Percentiles rank a stretch among this genome's conserved stretches.
These are phyloP conservation scores for Coelopa pilipes DNA, from an alignment of 2,888 invertebrate genomes.

Conservation along the genomic window DNA sequence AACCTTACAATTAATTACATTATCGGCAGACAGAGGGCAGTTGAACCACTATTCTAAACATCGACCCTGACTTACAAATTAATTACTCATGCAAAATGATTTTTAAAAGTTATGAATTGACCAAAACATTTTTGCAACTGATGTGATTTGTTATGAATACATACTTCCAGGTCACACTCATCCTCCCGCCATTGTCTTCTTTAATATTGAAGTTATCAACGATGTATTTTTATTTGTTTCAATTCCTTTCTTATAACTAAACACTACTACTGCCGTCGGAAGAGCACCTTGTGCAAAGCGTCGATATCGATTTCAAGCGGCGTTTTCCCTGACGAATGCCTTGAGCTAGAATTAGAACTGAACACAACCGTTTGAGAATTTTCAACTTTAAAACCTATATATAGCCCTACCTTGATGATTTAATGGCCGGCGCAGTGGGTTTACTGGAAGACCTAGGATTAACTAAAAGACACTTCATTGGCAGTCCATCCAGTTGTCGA, in stretches of 20 bases:
- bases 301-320: slow-evolving; percentile 66
- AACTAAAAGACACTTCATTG: slow-evolving; percentile 90
- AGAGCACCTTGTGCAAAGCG: slow-evolving; percentile 65
- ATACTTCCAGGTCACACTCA: too few species aligned
- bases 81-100: background rate
- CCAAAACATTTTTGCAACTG: too few species aligned
- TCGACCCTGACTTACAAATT: background rate
- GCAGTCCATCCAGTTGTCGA: slow-evolving; percentile 90
- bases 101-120: slow-evolving; percentile 2
- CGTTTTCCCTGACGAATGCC: slow-evolving; percentile 53
- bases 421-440: slow-evolving; percentile 67
- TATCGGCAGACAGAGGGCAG: background rate
- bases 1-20: background rate
- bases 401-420: slow-evolving; percentile 52
- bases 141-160: too few species aligned
- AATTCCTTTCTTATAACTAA: slow-evolving; percentile 9
- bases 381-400: background rate
- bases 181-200: too few species aligned
- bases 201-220: too few species aligned
- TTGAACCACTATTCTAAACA: too few species aligned
- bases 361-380: background rate
- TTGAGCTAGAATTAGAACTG: slow-evolving; percentile 51
- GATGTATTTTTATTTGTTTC: slow-evolving; percentile 3
- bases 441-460: slow-evolving; percentile 77
- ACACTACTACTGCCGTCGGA: slow-evolving; percentile 56